A percentile compares a stretch with the other conserved stretches of the same genome.
Conservation (phyloP, 2,113 vertebrate species). For the Orcinus orca region DNA sequence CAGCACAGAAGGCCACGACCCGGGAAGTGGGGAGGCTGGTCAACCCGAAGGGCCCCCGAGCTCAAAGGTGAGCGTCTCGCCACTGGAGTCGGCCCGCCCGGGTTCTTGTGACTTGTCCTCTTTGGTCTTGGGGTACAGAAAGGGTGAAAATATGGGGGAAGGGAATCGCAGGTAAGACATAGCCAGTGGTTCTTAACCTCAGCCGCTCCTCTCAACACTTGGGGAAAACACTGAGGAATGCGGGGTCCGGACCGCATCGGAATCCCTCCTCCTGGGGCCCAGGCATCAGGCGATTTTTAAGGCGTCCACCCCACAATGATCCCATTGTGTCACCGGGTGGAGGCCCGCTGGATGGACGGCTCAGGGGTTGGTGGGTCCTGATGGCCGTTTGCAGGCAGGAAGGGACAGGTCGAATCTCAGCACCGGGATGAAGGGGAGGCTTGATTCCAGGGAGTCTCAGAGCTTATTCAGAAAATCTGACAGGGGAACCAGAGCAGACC, state of each 20-base stretch:
- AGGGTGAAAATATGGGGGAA: too few species aligned
- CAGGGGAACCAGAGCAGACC: background rate
- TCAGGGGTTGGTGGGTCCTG: fast-evolving
- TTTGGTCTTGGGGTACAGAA: background rate
- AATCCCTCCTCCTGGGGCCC: background rate
- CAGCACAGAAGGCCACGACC: background rate
- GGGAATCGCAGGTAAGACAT: too few species aligned
- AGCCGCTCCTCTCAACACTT: fast-evolving
- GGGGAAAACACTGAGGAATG: background rate
- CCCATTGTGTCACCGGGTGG: fast-evolving
- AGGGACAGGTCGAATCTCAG: background rate
- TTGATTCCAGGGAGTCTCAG: background rate
- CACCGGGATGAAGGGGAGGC: background rate
- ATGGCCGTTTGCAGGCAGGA: background rate
- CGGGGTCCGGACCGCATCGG: background rate
- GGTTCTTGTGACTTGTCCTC: background rate
- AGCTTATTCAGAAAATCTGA: background rate
- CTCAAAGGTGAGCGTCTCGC: background rate
- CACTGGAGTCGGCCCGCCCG: background rate
- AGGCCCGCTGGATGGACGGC: background rate
- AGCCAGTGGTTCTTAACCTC: background rate
- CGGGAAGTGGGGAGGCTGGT: background rate
- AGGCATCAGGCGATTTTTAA: background rate
- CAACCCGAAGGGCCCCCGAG: background rate
- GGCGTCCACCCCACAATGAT: fast-evolving